A percentile compares a stretch with the other conserved stretches of the same genome.
Conservation (phyloP, 2,797 vertebrate genomes). For the Falco concolor region DNA sequence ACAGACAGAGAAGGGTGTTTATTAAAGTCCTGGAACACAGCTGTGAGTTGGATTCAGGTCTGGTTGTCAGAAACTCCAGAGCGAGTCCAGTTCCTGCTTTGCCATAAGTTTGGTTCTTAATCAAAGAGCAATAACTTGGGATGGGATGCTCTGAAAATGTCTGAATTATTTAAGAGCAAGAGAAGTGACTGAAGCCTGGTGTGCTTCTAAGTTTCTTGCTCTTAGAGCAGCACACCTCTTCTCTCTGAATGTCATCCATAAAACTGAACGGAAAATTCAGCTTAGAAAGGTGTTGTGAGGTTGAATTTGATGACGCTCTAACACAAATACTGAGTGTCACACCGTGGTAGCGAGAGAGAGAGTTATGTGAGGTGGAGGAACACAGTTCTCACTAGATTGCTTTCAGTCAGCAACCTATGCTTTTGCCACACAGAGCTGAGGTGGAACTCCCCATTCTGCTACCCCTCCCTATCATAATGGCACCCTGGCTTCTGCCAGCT, state of each 20-base stretch:
- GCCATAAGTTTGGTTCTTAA: neutral
- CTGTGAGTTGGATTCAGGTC: neutral
- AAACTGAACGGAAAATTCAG: neutral
- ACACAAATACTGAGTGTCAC: neutral
- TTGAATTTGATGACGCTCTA: neutral
- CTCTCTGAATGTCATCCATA: neutral
- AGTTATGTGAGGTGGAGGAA: neutral
- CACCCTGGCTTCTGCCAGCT: neutral
- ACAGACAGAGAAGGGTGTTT: neutral
- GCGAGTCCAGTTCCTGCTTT: neutral
- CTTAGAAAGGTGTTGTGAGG: neutral
- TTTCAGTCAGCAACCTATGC: conserved; percentile 23
- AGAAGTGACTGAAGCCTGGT: neutral
- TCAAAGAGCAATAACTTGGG: neutral
- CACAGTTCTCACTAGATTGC: neutral
- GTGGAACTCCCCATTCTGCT: neutral
- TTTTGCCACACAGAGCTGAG: neutral
- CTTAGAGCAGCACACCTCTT: neutral
- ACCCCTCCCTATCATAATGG: neutral
- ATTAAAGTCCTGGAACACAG: neutral
- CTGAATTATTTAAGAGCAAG: neutral
- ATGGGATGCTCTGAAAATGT: neutral
- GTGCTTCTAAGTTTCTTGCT: neutral
- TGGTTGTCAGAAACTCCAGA: neutral
- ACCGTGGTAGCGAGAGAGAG: neutral